These are phyloP conservation scores for Lamellibrachia luymesi DNA, from an alignment of 1,140 invertebrate species.

Conservation along the genomic window DNA sequence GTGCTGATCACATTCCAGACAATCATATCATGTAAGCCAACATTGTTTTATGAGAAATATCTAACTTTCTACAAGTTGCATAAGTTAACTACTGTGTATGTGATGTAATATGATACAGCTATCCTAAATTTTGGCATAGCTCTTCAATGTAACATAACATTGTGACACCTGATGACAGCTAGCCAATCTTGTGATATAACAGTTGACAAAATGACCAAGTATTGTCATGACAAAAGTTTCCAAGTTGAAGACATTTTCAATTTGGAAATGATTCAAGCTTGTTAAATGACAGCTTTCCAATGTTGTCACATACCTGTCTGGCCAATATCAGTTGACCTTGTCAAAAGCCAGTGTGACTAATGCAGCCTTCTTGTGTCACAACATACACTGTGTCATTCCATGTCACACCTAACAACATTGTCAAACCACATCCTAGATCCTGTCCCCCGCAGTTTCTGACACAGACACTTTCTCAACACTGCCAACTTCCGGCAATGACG, in stretches of 20 bases:
- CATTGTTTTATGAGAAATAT: not conserved
- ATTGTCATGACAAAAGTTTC: too few relatives aligned
- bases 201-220: not conserved
- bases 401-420: not conserved
- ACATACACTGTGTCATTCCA: not conserved
- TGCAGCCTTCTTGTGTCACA: not conserved
- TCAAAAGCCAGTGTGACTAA: not conserved
- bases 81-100: not conserved
- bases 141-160: not conserved
- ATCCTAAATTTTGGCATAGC: not conserved
- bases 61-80: not conserved
- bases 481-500: not conserved
- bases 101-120: not conserved
- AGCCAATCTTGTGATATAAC: not conserved
- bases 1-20: not conserved
- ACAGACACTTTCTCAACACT: not conserved
- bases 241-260: not conserved
- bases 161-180: not conserved
- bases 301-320: not conserved
- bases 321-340: not conserved
- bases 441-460: not conserved
- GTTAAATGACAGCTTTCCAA: not conserved
- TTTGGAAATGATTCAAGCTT: not conserved
- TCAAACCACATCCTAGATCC: not conserved
- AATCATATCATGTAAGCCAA: not conserved